Evolutionary conservation across 2,888 invertebrate species (phyloP).

Genomic region (Leucophenga maculata): DNA sequence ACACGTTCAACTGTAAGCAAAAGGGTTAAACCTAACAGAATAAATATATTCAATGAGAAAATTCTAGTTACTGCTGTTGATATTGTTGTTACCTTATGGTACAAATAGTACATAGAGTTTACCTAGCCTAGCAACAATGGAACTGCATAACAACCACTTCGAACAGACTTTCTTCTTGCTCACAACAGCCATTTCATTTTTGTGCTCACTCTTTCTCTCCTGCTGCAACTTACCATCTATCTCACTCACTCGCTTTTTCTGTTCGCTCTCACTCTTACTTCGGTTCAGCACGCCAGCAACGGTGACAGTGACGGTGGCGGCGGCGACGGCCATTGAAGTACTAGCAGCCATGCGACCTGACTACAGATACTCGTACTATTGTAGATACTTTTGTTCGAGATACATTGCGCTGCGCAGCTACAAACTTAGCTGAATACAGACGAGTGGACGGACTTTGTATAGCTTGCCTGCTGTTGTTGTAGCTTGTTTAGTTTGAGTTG

Average conservation of each 20-base stretch:
- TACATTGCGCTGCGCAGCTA: neutral
- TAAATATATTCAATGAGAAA: neutral
- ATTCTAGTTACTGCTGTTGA: neutral
- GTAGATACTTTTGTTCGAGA: too few relatives aligned
- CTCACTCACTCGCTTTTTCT: neutral
- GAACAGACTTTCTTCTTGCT: neutral
- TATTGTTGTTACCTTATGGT: neutral
- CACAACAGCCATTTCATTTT: neutral
- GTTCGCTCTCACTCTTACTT: neutral
- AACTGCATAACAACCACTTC: conserved; percentile 3
- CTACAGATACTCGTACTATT: too few relatives aligned
- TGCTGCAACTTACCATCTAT: neutral
- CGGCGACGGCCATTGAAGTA: conserved; percentile 55
- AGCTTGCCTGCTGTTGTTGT: too few relatives aligned
- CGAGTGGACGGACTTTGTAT: too few relatives aligned
- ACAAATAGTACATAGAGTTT: neutral
- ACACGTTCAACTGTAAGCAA: neutral
- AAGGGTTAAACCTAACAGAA: neutral
- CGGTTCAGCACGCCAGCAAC: too few relatives aligned
- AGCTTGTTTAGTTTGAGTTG: conserved; percentile 23
- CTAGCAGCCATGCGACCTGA: conserved; percentile 37
- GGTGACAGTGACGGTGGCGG: neutral
- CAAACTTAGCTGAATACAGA: neutral
- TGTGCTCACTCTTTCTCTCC: neutral
- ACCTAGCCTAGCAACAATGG: neutral